Base-by-base conservation (phyloP, 37 sponge, comb jelly and placozoan species). In the Spongilla lacustris region DNA sequence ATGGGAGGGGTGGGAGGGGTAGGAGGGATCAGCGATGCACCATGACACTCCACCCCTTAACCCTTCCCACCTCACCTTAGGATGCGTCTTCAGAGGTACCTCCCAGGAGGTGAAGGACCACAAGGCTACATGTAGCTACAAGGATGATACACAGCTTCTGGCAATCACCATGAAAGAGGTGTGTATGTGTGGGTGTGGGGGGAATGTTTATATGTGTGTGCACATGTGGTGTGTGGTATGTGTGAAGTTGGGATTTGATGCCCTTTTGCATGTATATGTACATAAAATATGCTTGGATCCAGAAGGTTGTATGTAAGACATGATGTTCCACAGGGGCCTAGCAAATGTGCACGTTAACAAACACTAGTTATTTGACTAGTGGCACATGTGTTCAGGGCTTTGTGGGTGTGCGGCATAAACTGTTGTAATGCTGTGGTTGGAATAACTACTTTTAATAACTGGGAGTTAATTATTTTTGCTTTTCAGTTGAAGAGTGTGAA, bases 141-240 rank as follows among this genome's bases (percentile, higher is more conserved):
- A 66, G 35, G 92, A 91, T 28, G 92, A 92, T 29, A 74, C 88
- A 37, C 92, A 92, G 46, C 81, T 92, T 36, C 76, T 88, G 19
- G 76, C 88, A 30, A 73, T 87, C 76, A 80, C 85, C 31, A 92
- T 92, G 92, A 87, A 74, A 73, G 88, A 92, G 88, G 92, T 92
- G 74, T 13, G 34, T 75, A 30, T 34, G 19, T 75, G 76, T 75
- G 41, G 22, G 31, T 29, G 31, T 74, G 75, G 23, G 46, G 36
- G 34, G 76, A 4, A 33, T 33, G 34, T 75, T 36, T 29, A 5
- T 27, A 30, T 35, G 76, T 33, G 34, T 6, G 58, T 58, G 58
- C 11, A 17, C 11, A 17, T 58, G 58, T 14, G 58, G 21, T 58
- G 58, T 58, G 58, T 58, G 58, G 58, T 58, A 14, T 58, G 58